Base-by-base conservation (phyloP, 2,888 invertebrate genomes). In the Diploptera punctata region DNA sequence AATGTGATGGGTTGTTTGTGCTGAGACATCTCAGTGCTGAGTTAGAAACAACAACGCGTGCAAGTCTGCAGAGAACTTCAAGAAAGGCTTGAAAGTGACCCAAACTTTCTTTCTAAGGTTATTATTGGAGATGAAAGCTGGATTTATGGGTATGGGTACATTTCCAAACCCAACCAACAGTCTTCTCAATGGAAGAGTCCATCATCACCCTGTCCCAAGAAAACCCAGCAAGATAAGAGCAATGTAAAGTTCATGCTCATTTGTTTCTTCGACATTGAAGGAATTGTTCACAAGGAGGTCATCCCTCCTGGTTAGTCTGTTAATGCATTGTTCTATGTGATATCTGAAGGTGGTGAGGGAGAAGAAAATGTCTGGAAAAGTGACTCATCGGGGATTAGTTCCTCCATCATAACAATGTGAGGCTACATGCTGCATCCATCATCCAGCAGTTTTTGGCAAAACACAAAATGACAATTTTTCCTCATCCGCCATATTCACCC, bases 181-280 rank as follows among this genome's bases (percentile, higher is more conserved):
- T 52, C 33, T 7, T 18, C 7, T 21, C 52, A 68, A 29, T 68
- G 68, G 54, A 31, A 52, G 31, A 54, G 26, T 44, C 47, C 68
- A 68, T 2, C 7, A 18, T 52, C n/a, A 19, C 16, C 33, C 1
- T 9, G 3, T 3, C 54, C 31, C 7, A 68, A 68, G 3, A 52
- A 68, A 16, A 3, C 52, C n/a, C n/a, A 18, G 3, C 52, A 52
- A 18, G 18, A 19, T 18, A 19, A 21, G 3, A 19, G 4, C 18
- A 52, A 52, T 5, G 52, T 52, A 4, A 18, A 52, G 2, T 19
- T 3, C 3, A 18, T 52, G 21, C 52, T 52, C 4, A 19, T 18
- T 9, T 5, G 3, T 52, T 52, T 52, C 13, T 19, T 21, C 5
- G 18, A 18, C 5, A 21, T 21, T 3, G 13, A 3, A 9, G 18